Evolutionary conservation across 2,113 vertebrate genomes (phyloP), one percentile per base, ranked within the genome.

Genomic region (Phalacrocorax brasilianus): DNA sequence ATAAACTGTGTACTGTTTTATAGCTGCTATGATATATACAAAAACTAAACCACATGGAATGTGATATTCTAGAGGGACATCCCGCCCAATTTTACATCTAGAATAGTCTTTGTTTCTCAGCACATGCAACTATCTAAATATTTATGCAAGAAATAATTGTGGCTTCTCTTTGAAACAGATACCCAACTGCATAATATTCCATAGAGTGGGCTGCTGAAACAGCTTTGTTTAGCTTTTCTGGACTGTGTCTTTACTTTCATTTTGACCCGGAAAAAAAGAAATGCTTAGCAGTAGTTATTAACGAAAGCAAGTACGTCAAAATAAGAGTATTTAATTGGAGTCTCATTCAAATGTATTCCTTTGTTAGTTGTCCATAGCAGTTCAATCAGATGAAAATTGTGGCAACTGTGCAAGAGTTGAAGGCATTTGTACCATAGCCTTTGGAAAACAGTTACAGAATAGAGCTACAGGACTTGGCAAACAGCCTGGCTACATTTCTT

Each of bases 161-260:
- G 42, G 42, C 44, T 90, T 63, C 71, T 88, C 87, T 95, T 83
- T 95, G 91, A 96, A 95, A 95, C 32, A 88, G 83, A 96, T 66
- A 94, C n/a, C 9, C 74, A 88, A 83, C 67, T 89, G 59, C 93
- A 82, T 28, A 91, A 80, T 92, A 95, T 49, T 88, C 8, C 78
- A 79, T 24, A 66, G 58, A 83, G 44, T 55, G 59, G 70, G 87
- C 62, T 93, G 93, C 87, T 85, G 72, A 85, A 95, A 77, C 87
- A 93, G 94, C 78, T 95, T 94, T 96, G 95, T 96, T 95, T 95
- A 91, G 85, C n/a, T 91, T 95, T 91, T 91, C 81, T 85, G 89
- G 86, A 92, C 81, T 67, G 58, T 65, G 76, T 38, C 84, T 95
- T 79, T 82, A 75, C 52, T 94, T 93, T 80, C 53, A 38, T 85